phyloP scores from a whole-genome alignment of 2,113 vertebrate species.

The Gavia stellata region DNA sequence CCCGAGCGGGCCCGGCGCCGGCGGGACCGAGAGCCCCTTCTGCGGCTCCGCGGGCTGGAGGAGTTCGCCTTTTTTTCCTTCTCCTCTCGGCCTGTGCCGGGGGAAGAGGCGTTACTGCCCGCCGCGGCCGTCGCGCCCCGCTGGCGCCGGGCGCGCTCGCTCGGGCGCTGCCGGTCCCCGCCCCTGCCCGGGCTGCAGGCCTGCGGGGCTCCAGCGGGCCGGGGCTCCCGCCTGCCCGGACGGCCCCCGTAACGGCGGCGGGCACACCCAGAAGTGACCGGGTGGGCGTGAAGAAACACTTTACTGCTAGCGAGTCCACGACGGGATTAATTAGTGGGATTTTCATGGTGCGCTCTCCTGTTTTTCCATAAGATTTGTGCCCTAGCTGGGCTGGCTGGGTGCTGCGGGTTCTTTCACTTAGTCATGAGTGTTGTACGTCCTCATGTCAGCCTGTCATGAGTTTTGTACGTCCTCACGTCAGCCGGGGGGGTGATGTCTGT shows the following conservation, averaged over 20 bases:
- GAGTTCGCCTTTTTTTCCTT: not conserved
- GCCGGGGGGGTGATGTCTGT: not conserved
- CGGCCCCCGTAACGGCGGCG: too few species aligned
- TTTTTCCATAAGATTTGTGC: rapidly evolving
- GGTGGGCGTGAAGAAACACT: rapidly evolving
- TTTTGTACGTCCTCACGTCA: not conserved
- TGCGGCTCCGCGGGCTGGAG: not conserved
- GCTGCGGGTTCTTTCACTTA: not conserved
- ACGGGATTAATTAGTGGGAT: rapidly evolving
- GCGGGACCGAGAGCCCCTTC: not conserved
- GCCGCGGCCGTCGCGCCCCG: too few species aligned
- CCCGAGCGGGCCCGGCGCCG: not conserved
- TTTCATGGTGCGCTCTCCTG: not conserved
- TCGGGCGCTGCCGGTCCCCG: not conserved
- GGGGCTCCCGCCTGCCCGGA: rapidly evolving
- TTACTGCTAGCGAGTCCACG: rapidly evolving
- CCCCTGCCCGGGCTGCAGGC: rapidly evolving
- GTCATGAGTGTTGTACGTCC: not conserved
- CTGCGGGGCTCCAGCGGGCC: rapidly evolving
- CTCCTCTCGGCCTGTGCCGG: not conserved
- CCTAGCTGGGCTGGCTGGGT: not conserved
- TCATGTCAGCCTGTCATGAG: not conserved
- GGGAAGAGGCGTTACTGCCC: not conserved
- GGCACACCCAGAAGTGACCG: rapidly evolving
- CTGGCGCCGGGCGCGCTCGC: not conserved